Conservation (phyloP, 2,113 vertebrate species). For the Otolemur garnettii region DNA sequence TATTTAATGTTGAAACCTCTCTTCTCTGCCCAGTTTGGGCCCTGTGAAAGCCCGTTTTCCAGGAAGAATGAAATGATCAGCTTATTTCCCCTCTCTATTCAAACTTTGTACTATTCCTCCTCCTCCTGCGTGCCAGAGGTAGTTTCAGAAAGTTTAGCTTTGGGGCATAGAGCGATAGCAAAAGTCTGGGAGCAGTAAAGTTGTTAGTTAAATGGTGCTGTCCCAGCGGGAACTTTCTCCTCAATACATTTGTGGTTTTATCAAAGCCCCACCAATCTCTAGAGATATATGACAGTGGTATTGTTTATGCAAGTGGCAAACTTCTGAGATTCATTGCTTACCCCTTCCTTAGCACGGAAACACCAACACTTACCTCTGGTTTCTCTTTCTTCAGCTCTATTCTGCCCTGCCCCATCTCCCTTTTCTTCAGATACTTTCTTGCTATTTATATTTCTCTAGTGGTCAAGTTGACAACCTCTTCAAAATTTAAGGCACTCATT, state of each 20-base stretch:
- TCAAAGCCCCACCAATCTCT: background rate
- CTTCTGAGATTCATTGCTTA: background rate
- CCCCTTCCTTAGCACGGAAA: background rate
- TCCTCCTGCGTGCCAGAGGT: background rate
- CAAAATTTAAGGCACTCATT: background rate
- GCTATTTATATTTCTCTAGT: background rate
- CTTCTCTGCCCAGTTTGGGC: background rate
- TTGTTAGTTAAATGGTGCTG: background rate
- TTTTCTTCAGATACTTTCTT: background rate
- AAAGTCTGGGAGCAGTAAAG: too few species aligned
- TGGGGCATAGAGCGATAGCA: background rate
- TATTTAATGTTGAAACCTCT: background rate
- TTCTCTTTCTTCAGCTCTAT: background rate
- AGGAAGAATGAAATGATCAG: background rate
- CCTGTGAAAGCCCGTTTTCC: background rate
- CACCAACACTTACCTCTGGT: background rate
- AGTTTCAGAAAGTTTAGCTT: background rate
- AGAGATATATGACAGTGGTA: background rate
- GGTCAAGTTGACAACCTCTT: background rate
- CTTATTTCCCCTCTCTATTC: background rate
- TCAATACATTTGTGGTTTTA: background rate
- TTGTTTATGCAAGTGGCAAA: background rate
- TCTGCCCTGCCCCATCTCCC: accelerated
- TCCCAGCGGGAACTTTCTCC: background rate
- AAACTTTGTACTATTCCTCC: background rate